Evolutionary conservation across 1,140 invertebrate genomes (phyloP), one percentile per base, ranked within the genome.

Genomic region (Brachionus sp.): DNA sequence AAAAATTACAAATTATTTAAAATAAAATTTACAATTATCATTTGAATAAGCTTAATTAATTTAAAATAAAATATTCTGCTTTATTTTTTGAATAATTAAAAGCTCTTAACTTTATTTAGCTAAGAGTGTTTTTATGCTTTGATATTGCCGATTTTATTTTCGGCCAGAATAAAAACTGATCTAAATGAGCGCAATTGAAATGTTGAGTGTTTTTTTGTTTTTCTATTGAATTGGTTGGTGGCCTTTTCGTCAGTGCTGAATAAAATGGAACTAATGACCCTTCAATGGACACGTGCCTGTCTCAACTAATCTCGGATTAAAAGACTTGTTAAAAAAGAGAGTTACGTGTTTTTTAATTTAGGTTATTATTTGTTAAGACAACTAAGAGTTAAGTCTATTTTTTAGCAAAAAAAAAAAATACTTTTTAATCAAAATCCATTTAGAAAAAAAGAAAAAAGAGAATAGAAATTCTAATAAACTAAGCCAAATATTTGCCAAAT

Each of bases 381-480:
- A 57, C 50, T 19, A 57, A 23, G 50, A 57, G 50, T 57, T 57
- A 57, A 57, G 19, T 57, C 50, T 19, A 57, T 19, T 57, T 19
- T 57, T 6, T n/a, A n/a, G n/a, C n/a, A 57, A 7, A 57, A 19
- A 57, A 13, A 57, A 57, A 57, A 57, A 25, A 29, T 29, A 16
- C 9, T 57, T 57, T 19, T 57, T 57, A 57, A 57, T 57, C 50
- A 57, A 57, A 57, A 57, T 57, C 50, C 50, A 57, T 57, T 57
- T 57, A 57, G 29, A 29, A 29, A 25, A 39, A 70, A 16, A 35
- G 7, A 35, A 13, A 33, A 39, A 70, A 70, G 16, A 12, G 7
- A 70, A 70, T 19, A 39, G 66, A 70, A 70, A 70, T 39, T 70
- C 66, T 70, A 70, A 70, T 70, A 70, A 70, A 70, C 35, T 44